Evolutionary conservation across 2,113 vertebrate genomes (phyloP).

Genomic region (Rynchops niger): DNA sequence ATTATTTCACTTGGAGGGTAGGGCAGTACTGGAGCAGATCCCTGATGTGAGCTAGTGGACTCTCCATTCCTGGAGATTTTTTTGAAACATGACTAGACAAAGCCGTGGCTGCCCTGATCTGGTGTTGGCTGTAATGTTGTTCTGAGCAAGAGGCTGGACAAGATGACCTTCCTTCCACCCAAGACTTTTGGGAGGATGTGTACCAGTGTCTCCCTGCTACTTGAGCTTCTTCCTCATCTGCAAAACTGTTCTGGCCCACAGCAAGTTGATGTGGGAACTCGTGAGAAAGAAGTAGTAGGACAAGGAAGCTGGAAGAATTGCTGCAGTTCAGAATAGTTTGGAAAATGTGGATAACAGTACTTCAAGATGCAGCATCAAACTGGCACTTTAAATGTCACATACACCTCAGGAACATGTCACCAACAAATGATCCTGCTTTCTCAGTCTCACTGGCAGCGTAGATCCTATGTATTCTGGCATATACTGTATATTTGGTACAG

Average conservation of each 20-base stretch:
- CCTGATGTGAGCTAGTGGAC: background rate
- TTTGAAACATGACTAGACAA: background rate
- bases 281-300: background rate
- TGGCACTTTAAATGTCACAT: background rate
- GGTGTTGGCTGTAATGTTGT: background rate
- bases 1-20: background rate
- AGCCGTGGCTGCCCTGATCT: background rate
- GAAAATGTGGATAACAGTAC: background rate
- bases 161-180: background rate
- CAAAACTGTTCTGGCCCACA: background rate
- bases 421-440: background rate
- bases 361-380: background rate
- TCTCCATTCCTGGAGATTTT: background rate
- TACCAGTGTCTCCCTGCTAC: background rate
- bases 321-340: background rate
- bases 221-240: background rate
- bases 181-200: background rate
- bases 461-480: background rate
- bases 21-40: background rate
- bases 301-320: background rate
- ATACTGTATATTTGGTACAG: background rate
- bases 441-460: background rate
- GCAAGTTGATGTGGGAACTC: background rate
- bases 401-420: background rate
- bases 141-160: background rate